Base-by-base conservation (phyloP, 2,888 invertebrate genomes). In the Sminthurinus aureus region DNA sequence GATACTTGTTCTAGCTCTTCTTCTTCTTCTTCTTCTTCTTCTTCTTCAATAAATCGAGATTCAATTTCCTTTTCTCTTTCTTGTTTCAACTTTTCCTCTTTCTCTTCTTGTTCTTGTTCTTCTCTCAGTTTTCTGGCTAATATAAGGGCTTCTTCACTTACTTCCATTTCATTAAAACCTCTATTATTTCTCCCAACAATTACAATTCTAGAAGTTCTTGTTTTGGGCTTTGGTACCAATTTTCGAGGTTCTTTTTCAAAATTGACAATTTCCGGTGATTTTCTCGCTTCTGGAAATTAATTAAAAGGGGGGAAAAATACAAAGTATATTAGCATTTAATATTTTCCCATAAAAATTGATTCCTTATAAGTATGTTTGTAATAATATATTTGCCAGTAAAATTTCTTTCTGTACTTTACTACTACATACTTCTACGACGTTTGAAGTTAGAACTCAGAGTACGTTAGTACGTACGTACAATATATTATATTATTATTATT, bases 171-270 rank as follows among this genome's bases (percentile, higher is more conserved):
- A 51, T 82, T 76, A 79, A 82, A 81, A 64, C 83, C 82, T 18
- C 76, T 74, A 82, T 82, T 80, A 52, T 82, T 82, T 74, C 20
- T 12, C n/a, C 38, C 64, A 22, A 75, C 51, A 9, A 66, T 58
- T 6, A 74, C 75, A 58, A 64, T 26, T 38, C 13, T 20, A 13
- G 64, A 9, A 0, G 77, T 22, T 77, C n/a, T 67, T 24, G 24
- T 9, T 71, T 58, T 20, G 2, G 51, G 22, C n/a, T 67, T 82
- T 38, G 82, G 81, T 1, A 81, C 38, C n/a, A 81, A 74, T 51
- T 85, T 84, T 81, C 82, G 84, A 38, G 87, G 87, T 83, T 85
- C 85, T 38, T 77, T 84, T 74, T 85, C 87, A 83, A 85, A 83
- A 20, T 79, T 80, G 64, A 87, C 79, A 64, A 87, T 85, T 50